Evolutionary conservation across 2,797 vertebrate genomes (phyloP), one percentile per base, ranked within the genome.

Genomic region (Onychomys torridus): DNA sequence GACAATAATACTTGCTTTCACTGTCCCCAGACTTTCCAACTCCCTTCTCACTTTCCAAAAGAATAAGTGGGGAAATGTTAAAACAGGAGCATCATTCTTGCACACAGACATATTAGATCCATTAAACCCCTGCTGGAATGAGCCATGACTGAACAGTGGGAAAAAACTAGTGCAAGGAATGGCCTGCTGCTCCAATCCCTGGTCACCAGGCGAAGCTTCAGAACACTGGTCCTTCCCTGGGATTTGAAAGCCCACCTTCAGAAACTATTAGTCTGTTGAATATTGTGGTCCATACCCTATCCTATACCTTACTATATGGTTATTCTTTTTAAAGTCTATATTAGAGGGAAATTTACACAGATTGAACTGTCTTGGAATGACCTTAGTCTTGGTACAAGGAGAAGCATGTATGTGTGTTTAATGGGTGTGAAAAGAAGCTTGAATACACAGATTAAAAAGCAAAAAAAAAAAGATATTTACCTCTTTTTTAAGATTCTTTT

Each of bases 21-120:
- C 55, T 82, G 21, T 40, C 52, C 43, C 92, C 13, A 43, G 32
- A 43, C 16, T 25, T 91, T 69, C n/a, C 52, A 84, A 49, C 25
- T 52, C 25, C 10, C 37, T 29, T n/a, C 46, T 23, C 57, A 55
- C 75, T 90, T 93, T 86, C 49, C n/a, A 96, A 85, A 91, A 63
- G 76, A 65, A 79, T n/a, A 92, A 73, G 59, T 43, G n/a, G 27
- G 23, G 27, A 82, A 92, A 49, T 4, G 40, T 91, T 86, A 93
- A 98, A 96, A 69, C 6, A 78, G 27, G 17, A 43, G 34, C 75
- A 89, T 63, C 49, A 29, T 63, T 93, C 27, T 77, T 61, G 2
- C 67, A 63, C 29, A 43, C 13, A 61, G 19, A 88, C 14, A 82
- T 69, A 75, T 16, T 29, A 77, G 63, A 81, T 84, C 85, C 90